Evolutionary conservation across 2,797 vertebrate genomes (phyloP).

Genomic region (Vultur gryphus): DNA sequence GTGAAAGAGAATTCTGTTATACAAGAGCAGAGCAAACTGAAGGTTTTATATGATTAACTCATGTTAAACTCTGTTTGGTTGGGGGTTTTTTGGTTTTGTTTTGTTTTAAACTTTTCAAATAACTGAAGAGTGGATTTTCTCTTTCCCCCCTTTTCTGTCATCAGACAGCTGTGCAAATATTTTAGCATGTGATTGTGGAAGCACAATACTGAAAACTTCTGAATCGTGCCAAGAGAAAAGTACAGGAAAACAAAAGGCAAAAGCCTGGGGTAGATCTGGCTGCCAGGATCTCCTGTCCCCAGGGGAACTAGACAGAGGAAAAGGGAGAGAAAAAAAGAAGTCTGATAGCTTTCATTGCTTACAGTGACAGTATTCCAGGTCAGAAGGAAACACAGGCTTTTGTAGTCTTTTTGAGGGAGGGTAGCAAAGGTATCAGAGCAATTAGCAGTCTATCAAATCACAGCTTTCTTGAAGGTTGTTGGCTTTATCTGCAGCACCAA

Average conservation of each 20-base stretch:
- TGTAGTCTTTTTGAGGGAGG: not conserved
- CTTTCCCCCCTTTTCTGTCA: not conserved
- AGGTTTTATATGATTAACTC: not conserved
- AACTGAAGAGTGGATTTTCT: not conserved
- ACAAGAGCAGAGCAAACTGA: not conserved
- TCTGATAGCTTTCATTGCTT: not conserved
- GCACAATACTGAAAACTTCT: slow-evolving; percentile 56
- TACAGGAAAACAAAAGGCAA: slow-evolving; percentile 61
- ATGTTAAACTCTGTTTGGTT: not conserved
- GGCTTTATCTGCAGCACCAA: not conserved
- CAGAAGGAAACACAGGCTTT: not conserved
- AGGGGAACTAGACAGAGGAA: not conserved
- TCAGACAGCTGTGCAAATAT: slow-evolving; percentile 70
- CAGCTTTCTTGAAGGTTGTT: not conserved
- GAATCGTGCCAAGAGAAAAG: slow-evolving; percentile 54
- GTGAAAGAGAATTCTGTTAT: not conserved
- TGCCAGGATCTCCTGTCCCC: slow-evolving; percentile 53
- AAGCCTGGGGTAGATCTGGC: not conserved
- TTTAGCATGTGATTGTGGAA: slow-evolving; percentile 54
- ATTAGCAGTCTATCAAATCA: not conserved
- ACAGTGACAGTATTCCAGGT: not conserved
- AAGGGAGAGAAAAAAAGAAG: not conserved
- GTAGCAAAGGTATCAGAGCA: not conserved
- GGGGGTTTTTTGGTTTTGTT: not conserved
- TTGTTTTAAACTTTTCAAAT: not conserved